phyloP scores from a whole-genome alignment of 2,113 vertebrate genomes.

The Rhinichthys klamathensis region DNA sequence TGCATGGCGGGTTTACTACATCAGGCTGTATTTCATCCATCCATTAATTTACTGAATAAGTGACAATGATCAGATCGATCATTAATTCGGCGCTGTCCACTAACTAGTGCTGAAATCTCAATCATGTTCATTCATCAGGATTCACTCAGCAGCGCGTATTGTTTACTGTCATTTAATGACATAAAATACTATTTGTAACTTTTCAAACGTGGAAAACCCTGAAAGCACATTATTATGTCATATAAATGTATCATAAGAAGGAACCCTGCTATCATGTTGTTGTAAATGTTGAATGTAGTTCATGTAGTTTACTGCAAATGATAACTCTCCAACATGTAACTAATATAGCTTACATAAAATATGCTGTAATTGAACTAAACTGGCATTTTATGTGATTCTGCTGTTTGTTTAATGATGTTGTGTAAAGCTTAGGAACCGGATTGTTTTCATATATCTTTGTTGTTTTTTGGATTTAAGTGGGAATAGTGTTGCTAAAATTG shows the following conservation, averaged over 20 bases:
- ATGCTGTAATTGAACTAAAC: not conserved
- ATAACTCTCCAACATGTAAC: not conserved
- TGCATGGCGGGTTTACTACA: not conserved
- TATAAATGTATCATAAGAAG: not conserved
- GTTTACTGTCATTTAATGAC: not conserved
- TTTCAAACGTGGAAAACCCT: not conserved
- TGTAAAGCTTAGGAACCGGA: not conserved
- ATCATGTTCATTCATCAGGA: not conserved
- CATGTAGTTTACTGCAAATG: not conserved
- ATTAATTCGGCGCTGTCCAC: conserved; percentile 13
- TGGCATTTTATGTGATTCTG: not conserved
- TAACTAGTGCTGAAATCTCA: conserved; percentile 20
- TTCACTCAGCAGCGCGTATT: too few species aligned
- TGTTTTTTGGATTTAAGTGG: not conserved
- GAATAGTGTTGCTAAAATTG: too few species aligned
- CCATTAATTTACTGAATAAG: not conserved
- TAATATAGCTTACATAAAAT: not conserved
- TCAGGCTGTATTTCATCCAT: not conserved
- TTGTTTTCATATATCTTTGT: not conserved
- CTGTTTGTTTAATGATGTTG: not conserved
- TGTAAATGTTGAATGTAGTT: not conserved
- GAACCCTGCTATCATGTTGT: not conserved
- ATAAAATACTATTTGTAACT: not conserved
- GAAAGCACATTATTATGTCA: not conserved
- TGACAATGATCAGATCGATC: not conserved